These are phyloP conservation scores for Keiferia lycopersicella DNA, from an alignment of 2,888 invertebrate genomes.

Conservation along the genomic window DNA sequence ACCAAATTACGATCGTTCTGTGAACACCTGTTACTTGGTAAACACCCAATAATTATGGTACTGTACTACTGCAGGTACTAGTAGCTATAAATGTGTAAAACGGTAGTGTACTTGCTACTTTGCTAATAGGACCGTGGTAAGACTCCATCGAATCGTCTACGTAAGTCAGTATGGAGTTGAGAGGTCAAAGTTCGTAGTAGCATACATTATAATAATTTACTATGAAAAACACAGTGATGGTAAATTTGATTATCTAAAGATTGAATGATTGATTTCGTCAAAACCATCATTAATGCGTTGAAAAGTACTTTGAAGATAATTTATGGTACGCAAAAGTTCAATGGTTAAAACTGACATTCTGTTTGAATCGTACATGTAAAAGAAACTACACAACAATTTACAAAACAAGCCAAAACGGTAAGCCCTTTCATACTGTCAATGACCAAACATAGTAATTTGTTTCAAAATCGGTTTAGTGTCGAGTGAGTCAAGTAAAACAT, in stretches of 20 bases:
- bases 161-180: no score
- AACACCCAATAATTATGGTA: not conserved
- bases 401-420: no score
- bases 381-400: not conserved
- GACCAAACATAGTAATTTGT: not conserved
- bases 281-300: no score
- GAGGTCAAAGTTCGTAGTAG: no score
- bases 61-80: not conserved
- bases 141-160: no score
- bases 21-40: constrained; percentile 5
- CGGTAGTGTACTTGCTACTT: not conserved
- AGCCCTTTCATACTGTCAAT: constrained; percentile 6
- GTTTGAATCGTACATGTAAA: not conserved
- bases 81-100: not conserved
- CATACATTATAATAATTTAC: no score
- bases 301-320: not conserved
- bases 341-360: not conserved
- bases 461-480: constrained; percentile 7
- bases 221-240: not conserved
- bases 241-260: no score
- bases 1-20: constrained; percentile 21
- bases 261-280: no score
- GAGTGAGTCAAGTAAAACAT: constrained; percentile 4
- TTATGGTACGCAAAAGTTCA: no score
- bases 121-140: not conserved